Evolutionary conservation across 2,888 invertebrate species (phyloP), one percentile per base, ranked within the genome.

Genomic region (Strigamia maritima): DNA sequence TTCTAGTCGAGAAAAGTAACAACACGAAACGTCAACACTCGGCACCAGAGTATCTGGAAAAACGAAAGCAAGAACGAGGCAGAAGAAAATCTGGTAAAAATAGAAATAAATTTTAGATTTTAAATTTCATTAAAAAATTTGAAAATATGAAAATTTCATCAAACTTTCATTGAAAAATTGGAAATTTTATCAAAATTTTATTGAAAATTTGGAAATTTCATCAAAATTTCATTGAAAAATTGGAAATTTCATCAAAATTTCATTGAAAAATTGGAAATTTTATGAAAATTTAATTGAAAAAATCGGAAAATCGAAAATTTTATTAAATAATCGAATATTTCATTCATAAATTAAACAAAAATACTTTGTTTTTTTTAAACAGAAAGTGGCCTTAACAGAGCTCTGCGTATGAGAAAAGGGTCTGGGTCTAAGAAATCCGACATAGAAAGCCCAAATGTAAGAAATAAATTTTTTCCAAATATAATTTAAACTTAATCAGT

Each of bases 21-120:
- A 83, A 90, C 1, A 91, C 92, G 84, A 90, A 92, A 81, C 92
- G 92, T 83, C 92, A 92, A 83, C 89, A 92, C 79, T 92, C 93
- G 31, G 94, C 95, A 0, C 96, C 96, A 0, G 95, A 95, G 83
- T 97, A 97, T 86, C 88, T 96, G 80, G 95, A 97, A 85, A 91
- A 93, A 82, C 89, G 95, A 35, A 93, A 94, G 84, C 83, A 54
- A 74, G 82, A 80, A 49, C 79, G 82, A 44, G 82, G 82, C 70
- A 80, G 82, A 54, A 78, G 82, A 70, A 82, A 82, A 80, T 82
- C 82, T 4, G 82, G 80, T 80, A 19, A 70, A 38, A 54, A 31
- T 28, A 24, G 8, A 65, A 38, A 60, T 60, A 22, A 22, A 60
- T 60, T 60, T 60, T 8, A 22, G 14, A 60, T 60, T 22, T 24